Conservation (phyloP, 2,888 invertebrate genomes). For the Aphidoletes aphidimyza region DNA sequence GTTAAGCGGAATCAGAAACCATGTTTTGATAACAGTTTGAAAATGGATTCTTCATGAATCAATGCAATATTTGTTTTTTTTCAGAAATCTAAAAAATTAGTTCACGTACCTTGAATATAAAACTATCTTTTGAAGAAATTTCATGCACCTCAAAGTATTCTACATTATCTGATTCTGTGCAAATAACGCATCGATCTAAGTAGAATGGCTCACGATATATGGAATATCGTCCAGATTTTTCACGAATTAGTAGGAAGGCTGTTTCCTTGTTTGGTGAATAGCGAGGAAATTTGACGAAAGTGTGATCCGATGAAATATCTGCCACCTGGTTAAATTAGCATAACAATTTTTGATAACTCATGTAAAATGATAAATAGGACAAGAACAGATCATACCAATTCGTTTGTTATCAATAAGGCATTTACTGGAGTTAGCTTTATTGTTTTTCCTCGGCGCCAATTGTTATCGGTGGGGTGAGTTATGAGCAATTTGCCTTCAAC, state of each 20-base stretch:
- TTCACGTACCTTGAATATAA: constrained; percentile 91
- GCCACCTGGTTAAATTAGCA: too few relatives aligned
- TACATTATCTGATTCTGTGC: constrained; percentile 87
- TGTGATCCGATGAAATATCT: constrained; percentile 70
- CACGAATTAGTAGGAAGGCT: constrained; percentile 85
- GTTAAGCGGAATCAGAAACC: too few relatives aligned
- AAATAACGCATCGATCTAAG: constrained; percentile 89
- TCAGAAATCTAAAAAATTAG: too few relatives aligned
- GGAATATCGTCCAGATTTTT: constrained; percentile 89
- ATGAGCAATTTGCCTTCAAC: constrained; percentile 89
- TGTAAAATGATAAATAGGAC: background rate
- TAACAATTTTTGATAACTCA: background rate
- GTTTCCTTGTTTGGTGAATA: constrained; percentile 86
- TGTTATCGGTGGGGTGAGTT: constrained; percentile 90
- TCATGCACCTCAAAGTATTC: constrained; percentile 97
- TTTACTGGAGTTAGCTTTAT: constrained; percentile 89
- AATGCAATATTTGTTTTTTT: too few relatives aligned
- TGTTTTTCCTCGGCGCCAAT: constrained; percentile 89
- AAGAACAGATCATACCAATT: constrained; percentile 74
- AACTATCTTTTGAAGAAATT: constrained; percentile 90
- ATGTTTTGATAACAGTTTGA: too few relatives aligned
- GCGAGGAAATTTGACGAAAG: constrained; percentile 73
- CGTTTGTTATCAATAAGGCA: constrained; percentile 89
- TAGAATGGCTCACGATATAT: constrained; percentile 89
- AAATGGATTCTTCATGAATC: too few relatives aligned